Evolutionary conservation across 2,113 vertebrate genomes (phyloP), one percentile per base, ranked within the genome.

Genomic region (Microtus richardsoni): DNA sequence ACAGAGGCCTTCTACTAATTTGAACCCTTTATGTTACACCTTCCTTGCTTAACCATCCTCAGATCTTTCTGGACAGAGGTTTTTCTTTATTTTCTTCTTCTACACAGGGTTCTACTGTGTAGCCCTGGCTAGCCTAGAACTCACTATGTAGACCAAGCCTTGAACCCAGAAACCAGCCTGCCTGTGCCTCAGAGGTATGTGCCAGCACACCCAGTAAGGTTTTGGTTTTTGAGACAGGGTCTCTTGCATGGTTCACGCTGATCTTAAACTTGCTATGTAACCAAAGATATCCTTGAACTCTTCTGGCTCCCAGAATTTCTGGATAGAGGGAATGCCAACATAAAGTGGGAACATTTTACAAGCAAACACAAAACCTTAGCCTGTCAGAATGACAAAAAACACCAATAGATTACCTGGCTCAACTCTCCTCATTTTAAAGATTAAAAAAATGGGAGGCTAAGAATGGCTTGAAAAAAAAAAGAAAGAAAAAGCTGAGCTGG

Each of bases 371-470:
- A 89, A 94, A 68, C 36, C 26, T 11, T 73, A 68, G 54, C 21
- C n/a, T 28, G 12, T 71, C 44, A 88, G 64, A 91, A 89, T 4
- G 28, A 4, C 33, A 60, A 92, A 58, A 58, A 64, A 33, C 49
- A 77, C 73, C 60, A 88, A 77, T n/a, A 22, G 11, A 88, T 80
- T 62, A 66, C 64, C 12, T 66, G 28, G 33, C 1, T 88, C n/a
- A 39, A 62, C 10, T 52, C 21, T 49, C 66, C 12, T 84, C 14
- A n/a, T 83, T 95, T 96, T 89, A 93, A 91, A 91, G 62, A 86
- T 54, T 10, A 74, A 91, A 91, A 93, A 78, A 52, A 66, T 21
- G 33, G 62, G 54, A 87, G 54, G 54, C 39, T 49, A 71, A 78
- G n/a, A 52, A 80, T 71, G 47, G 39, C 64, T 62, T 54, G 14